Base-by-base conservation (phyloP, 2,888 invertebrate genomes). In the Volucella zonaria region DNA sequence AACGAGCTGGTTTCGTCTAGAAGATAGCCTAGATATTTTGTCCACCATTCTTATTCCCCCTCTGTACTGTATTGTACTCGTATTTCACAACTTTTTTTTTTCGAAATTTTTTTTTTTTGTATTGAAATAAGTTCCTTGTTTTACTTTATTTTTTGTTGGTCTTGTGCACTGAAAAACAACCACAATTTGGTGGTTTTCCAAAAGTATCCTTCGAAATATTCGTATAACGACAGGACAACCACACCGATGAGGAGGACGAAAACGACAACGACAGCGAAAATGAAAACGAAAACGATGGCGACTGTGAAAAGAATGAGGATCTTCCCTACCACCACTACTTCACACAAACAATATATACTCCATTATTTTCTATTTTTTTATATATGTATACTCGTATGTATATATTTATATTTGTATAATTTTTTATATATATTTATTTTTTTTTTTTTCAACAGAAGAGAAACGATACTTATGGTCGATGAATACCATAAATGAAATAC, bases 131-230 rank as follows among this genome's bases (percentile, higher is more conserved):
- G 23, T 23, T 23, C 40, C n/a, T 14, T 66, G 47, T 31, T 62
- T 62, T 62, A 42, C 43, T 47, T 40, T 62, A 42, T 51, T 47
- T 40, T 61, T 62, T 62, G 43, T 14, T 45, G 15, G n/a, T 12
- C 14, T 6, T 47, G 14, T 76, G 49, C 31, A 42, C 47, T 58
- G 54, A 23, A 75, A 79, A 77, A 76, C 73, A 67, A 81, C 81
- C 77, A 73, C 73, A 81, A 85, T 81, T 85, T 85, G 85, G 85
- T 85, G 85, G 76, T 77, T 76, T 77, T 85, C 85, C 85, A 85
- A 85, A 85, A 73, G 77, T 74, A 85, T 77, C 73, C 71, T 76
- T 85, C 56, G 6, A 1, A 31, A 31, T 31, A 31, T 23, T 23
- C 23, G 23, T 23, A 23, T 6, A 31, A 31, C 31, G 6, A 6